Percentiles rank a stretch among this genome's conserved stretches.
Evolutionary conservation across 2,888 invertebrate species (phyloP).

Genomic region (Chydorus sphaericus): DNA sequence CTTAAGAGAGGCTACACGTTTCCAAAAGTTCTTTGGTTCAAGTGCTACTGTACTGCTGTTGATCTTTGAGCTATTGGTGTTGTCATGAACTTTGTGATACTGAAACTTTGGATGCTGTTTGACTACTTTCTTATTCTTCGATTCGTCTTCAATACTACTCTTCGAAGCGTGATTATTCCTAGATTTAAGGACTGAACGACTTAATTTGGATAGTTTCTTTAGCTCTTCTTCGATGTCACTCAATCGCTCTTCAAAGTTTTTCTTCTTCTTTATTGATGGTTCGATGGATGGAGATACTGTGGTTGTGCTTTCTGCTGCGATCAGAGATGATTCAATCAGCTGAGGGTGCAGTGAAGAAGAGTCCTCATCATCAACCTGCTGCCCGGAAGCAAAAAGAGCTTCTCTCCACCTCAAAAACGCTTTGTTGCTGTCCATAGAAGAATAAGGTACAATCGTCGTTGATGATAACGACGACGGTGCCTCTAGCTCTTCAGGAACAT

Average conservation of each 20-base stretch:
- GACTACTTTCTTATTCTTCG: background rate
- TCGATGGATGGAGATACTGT: too few relatives aligned
- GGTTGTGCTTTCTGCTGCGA: too few relatives aligned
- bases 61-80: background rate
- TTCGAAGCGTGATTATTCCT: background rate
- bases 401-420: background rate
- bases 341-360: background rate
- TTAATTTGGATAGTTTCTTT: background rate
- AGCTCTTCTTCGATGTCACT: slow-evolving; percentile 6
- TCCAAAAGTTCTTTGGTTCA: background rate
- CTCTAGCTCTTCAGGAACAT: background rate
- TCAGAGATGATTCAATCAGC: background rate
- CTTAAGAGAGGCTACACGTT: background rate
- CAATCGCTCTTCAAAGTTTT: slow-evolving; percentile 9
- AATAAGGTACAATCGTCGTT: background rate
- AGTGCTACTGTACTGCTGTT: background rate
- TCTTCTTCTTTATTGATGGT: too few relatives aligned
- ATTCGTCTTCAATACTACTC: background rate
- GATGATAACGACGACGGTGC: background rate
- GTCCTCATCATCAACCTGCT: background rate
- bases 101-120: background rate
- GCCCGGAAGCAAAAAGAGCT: background rate
- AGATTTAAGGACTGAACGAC: background rate
- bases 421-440: background rate
- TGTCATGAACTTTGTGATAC: background rate